Conservation (phyloP, 2,113 vertebrate species). For the Poeciliopsis prolifica region DNA sequence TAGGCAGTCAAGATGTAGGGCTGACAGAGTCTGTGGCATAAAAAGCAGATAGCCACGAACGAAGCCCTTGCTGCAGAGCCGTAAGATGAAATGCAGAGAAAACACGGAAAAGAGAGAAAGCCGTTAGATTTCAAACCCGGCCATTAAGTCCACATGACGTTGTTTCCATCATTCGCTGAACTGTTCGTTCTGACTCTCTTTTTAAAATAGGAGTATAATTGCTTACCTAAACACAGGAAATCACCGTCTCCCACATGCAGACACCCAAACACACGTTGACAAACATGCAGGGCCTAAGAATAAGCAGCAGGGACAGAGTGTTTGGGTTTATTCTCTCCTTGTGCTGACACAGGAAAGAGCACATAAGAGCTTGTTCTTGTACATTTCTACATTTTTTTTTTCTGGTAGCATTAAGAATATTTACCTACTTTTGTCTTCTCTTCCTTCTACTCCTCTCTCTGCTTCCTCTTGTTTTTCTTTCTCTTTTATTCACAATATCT, state of each 20-base stretch:
- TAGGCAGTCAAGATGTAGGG: constrained; percentile 43
- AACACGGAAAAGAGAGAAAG: constrained; percentile 26
- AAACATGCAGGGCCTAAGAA: constrained; percentile 27
- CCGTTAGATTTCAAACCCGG: constrained; percentile 29
- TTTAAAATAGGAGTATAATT: constrained; percentile 13
- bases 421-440: constrained; percentile 25
- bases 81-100: constrained; percentile 13
- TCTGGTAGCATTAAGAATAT: constrained; percentile 11
- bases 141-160: constrained; percentile 47
- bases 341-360: constrained; percentile 42
- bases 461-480: constrained; percentile 7
- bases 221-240: constrained; percentile 15
- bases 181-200: constrained; percentile 23
- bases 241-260: constrained; percentile 15
- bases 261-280: constrained; percentile 21
- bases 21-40: not conserved
- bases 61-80: constrained; percentile 53
- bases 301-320: constrained; percentile 35
- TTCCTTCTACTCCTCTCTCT: not conserved
- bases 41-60: not conserved
- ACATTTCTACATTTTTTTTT: constrained; percentile 18
- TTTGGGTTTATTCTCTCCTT: constrained; percentile 38
- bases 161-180: constrained; percentile 15
- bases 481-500: constrained; percentile 5
- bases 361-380: constrained; percentile 17